Base-by-base conservation (phyloP, 2,888 invertebrate genomes). In the Diaphora mendica region DNA sequence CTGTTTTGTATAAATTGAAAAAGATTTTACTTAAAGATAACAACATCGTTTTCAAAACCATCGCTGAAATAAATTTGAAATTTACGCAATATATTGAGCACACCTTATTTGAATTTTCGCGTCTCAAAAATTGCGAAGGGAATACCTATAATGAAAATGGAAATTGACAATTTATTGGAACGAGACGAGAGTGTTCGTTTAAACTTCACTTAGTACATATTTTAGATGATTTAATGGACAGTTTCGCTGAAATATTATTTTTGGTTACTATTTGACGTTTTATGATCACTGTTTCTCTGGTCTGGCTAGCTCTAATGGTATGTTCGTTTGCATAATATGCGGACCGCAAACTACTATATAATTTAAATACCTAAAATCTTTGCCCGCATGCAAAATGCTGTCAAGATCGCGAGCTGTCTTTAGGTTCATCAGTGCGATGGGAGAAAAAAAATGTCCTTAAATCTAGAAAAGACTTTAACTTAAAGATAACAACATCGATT, bases 151-250 rank as follows among this genome's bases (percentile, higher is more conserved):
- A 73, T 55, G 64, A 55, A 81, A 81, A 81, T 75, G 51, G 72
- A 71, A 74, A 81, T 77, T 81, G 73, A 39, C 68, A 66, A 72
- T 67, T 74, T 71, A 76, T 83, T 76, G 70, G 26, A 30, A 73
- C 30, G 42, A 35, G 59, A 30, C 26, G 66, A 51, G 51, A 13
- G 30, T 68, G 64, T 33, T 26, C 39, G 39, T 66, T 13, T 64
- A 23, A 20, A 44, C 42, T 44, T 72, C 70, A 39, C 65, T 73
- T 42, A 72, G 68, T 48, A 4, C 30, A 30, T 44, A 67, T 33
- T 30, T 48, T 23, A 67, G 11, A 44, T 23, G 33, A 2, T 30
- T 5, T 30, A 67, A 48, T 30, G 30, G 4, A 30, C 30, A 26
- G 5, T 59, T 26, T 3, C 5, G 59, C 15, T 30, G 5, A 62